Evolutionary conservation across 2,888 invertebrate genomes (phyloP).

Genomic region (Drosophila histrio): DNA sequence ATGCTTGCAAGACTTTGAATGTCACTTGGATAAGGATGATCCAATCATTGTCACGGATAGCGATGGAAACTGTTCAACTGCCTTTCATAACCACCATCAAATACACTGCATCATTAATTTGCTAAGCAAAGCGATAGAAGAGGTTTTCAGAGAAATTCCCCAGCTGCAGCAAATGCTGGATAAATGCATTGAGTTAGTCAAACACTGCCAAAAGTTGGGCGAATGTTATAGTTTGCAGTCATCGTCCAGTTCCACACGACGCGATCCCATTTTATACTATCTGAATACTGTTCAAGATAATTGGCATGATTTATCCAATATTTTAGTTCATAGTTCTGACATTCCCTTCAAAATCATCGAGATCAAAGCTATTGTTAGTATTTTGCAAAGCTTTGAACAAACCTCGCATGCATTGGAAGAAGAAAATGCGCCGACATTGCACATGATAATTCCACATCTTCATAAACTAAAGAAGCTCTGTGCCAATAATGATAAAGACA

Average conservation of each 20-base stretch:
- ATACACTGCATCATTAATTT: conserved; percentile 7
- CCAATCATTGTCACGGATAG: conserved; percentile 7
- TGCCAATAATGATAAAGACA: not conserved
- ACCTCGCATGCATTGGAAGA: not conserved
- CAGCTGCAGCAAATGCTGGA: not conserved
- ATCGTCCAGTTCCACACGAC: not conserved
- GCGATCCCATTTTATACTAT: not conserved
- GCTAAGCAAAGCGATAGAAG: not conserved
- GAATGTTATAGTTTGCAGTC: not conserved
- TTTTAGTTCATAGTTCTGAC: not conserved
- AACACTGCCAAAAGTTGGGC: not conserved
- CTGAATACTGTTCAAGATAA: not conserved
- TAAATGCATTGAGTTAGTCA: not conserved
- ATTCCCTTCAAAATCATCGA: not conserved
- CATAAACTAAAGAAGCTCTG: conserved; percentile 23
- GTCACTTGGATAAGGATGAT: conserved; percentile 11
- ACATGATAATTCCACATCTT: conserved; percentile 16
- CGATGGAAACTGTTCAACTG: not conserved
- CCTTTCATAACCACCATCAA: conserved; percentile 3
- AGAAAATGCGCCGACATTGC: conserved; percentile 8
- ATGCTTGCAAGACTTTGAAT: conserved; percentile 3
- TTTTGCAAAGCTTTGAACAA: conserved; percentile 3
- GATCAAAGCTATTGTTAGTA: not conserved
- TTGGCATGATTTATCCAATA: not conserved
- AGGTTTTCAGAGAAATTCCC: not conserved